phyloP scores from a whole-genome alignment of 2,797 vertebrate genomes.

The Silurus aristotelis region DNA sequence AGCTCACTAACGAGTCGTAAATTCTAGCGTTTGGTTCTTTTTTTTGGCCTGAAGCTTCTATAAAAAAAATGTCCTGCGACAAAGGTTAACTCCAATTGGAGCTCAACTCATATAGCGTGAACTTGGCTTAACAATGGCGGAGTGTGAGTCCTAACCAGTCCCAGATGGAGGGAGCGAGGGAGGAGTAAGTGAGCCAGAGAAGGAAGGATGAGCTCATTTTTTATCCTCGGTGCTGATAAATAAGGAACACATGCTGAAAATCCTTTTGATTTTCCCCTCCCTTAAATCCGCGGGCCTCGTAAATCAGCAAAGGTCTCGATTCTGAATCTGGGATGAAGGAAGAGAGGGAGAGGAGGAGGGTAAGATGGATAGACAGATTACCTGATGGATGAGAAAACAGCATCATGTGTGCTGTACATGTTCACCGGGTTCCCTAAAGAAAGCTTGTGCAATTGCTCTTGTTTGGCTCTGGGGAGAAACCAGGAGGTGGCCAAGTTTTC shows the following conservation, averaged over 20 bases:
- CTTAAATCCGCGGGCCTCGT: constrained; percentile 60
- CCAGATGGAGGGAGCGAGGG: constrained; percentile 67
- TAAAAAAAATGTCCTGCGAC: constrained; percentile 8
- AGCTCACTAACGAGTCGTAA: not conserved
- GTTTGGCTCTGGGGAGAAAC: constrained; percentile 7
- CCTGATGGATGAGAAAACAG: constrained; percentile 54
- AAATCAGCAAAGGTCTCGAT: constrained; percentile 67
- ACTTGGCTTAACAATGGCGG: constrained; percentile 27
- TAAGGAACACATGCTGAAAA: constrained; percentile 77
- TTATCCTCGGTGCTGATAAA: constrained; percentile 77
- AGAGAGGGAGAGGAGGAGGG: constrained; percentile 48
- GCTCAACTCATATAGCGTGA: not conserved
- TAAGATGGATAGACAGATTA: constrained; percentile 56
- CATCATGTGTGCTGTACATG: constrained; percentile 42
- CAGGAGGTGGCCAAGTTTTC: constrained; percentile 17
- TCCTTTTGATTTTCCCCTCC: constrained; percentile 70
- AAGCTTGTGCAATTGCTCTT: constrained; percentile 10
- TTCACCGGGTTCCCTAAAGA: constrained; percentile 20
- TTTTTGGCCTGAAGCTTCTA: constrained; percentile 11
- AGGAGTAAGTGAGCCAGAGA: constrained; percentile 52
- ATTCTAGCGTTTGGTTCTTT: not conserved
- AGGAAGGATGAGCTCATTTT: constrained; percentile 78
- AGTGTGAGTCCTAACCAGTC: constrained; percentile 66
- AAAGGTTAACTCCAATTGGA: constrained; percentile 22
- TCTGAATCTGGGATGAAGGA: constrained; percentile 11